Evolutionary conservation across 2,797 vertebrate species (phyloP).

Genomic region (Pipistrellus pygmaeus): DNA sequence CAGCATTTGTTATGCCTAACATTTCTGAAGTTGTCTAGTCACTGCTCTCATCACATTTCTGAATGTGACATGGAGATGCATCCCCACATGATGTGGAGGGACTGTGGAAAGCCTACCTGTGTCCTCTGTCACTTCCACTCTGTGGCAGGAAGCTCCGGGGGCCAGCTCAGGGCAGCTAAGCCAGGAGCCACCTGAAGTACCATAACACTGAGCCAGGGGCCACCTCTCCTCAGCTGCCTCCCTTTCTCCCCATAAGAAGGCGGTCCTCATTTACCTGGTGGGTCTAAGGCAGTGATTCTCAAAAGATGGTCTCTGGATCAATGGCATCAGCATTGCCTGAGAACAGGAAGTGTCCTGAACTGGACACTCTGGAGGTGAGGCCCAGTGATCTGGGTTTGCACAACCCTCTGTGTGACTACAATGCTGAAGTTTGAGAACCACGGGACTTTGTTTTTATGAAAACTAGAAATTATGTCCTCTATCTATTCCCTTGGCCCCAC

Average conservation of each 20-base stretch:
- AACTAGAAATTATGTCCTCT: background rate
- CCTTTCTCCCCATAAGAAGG: background rate
- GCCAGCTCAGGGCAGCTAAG: accelerated
- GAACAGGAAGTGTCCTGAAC: background rate
- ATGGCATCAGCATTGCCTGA: too few relatives aligned
- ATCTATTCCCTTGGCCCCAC: background rate
- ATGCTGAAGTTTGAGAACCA: background rate
- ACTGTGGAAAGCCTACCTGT: background rate
- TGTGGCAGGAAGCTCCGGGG: background rate
- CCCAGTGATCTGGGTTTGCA: background rate
- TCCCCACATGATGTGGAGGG: background rate
- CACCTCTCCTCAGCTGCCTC: background rate
- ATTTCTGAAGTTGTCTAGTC: background rate
- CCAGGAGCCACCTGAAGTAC: background rate
- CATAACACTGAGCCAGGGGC: background rate
- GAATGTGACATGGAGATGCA: background rate
- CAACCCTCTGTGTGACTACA: background rate
- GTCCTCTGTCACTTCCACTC: background rate
- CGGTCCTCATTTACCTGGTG: background rate
- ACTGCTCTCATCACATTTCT: background rate
- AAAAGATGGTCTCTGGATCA: background rate
- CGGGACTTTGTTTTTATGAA: background rate
- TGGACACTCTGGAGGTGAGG: background rate
- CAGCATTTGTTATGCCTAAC: background rate
- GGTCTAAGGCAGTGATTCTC: background rate